These are phyloP conservation scores for Barbus barbus DNA, from an alignment of 2,113 vertebrate species.

Conservation along the genomic window DNA sequence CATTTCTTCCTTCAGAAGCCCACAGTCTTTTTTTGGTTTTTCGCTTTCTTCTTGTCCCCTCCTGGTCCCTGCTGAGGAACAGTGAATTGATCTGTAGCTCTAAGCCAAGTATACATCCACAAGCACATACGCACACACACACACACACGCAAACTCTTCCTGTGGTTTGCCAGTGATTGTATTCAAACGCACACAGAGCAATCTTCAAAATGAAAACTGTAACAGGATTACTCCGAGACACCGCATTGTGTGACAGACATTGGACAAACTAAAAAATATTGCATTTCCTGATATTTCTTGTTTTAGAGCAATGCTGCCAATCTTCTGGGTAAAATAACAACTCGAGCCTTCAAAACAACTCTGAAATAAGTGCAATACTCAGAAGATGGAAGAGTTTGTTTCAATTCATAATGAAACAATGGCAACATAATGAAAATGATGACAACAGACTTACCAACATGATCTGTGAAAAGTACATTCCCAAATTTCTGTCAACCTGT, in stretches of 20 bases:
- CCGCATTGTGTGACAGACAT: constrained; percentile 5
- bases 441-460: neutral
- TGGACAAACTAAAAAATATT: constrained; percentile 24
- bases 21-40: constrained; percentile 11
- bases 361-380: neutral
- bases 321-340: neutral
- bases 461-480: neutral
- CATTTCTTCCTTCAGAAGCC: constrained; percentile 43
- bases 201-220: constrained; percentile 34
- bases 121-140: constrained; percentile 4
- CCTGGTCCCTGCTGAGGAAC: constrained; percentile 39
- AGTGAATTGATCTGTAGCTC: constrained; percentile 52
- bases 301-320: constrained; percentile 13
- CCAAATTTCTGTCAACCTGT: too few relatives aligned
- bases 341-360: neutral
- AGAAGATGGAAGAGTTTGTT: neutral
- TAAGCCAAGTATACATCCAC: constrained; percentile 50
- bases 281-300: constrained; percentile 16
- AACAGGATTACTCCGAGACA: constrained; percentile 33
- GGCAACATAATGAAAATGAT: neutral
- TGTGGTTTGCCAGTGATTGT: constrained; percentile 3
- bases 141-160: neutral
- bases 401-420: neutral
- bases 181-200: constrained; percentile 30
- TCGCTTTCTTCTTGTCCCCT: neutral